Percentiles rank a stretch among this genome's conserved stretches.
These are phyloP conservation scores for Teleogryllus oceanicus DNA, from an alignment of 2,888 invertebrate species.

Conservation along the genomic window DNA sequence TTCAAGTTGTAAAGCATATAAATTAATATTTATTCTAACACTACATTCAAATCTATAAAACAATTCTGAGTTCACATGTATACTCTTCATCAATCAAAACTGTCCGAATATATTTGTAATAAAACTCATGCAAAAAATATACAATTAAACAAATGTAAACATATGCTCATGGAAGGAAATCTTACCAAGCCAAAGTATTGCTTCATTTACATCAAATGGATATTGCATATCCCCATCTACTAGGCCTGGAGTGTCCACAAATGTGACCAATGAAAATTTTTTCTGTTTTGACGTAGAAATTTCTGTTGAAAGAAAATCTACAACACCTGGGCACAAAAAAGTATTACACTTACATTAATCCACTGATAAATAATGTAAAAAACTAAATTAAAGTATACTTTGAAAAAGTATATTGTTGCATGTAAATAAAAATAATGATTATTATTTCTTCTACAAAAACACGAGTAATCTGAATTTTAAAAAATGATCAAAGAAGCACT, in stretches of 20 bases:
- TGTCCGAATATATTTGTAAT: too few relatives aligned
- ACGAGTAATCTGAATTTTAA: too few relatives aligned
- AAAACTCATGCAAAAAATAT: too few relatives aligned
- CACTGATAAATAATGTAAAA: background rate
- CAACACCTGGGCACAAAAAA: constrained; percentile 47
- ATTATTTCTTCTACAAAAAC: too few relatives aligned
- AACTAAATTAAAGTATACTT: too few relatives aligned
- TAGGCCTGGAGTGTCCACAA: constrained; percentile 58
- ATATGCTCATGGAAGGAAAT: background rate
- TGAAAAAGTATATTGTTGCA: background rate
- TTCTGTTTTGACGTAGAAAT: constrained; percentile 56
- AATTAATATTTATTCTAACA: too few relatives aligned
- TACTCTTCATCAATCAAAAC: too few relatives aligned
- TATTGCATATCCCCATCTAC: constrained; percentile 60
- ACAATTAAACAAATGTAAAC: too few relatives aligned
- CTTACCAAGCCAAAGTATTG: constrained; percentile 55
- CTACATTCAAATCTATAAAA: too few relatives aligned
- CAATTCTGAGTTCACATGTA: too few relatives aligned
- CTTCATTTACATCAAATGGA: constrained; percentile 56
- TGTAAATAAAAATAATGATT: background rate
- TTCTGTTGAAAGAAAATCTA: constrained; percentile 55
- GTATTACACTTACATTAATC: background rate
- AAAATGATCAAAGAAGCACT: too few relatives aligned
- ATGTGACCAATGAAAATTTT: constrained; percentile 56
- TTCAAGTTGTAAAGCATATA: too few relatives aligned